Evolutionary conservation across 2,113 vertebrate species (phyloP).

Genomic region (Beaufortia kweichowensis): DNA sequence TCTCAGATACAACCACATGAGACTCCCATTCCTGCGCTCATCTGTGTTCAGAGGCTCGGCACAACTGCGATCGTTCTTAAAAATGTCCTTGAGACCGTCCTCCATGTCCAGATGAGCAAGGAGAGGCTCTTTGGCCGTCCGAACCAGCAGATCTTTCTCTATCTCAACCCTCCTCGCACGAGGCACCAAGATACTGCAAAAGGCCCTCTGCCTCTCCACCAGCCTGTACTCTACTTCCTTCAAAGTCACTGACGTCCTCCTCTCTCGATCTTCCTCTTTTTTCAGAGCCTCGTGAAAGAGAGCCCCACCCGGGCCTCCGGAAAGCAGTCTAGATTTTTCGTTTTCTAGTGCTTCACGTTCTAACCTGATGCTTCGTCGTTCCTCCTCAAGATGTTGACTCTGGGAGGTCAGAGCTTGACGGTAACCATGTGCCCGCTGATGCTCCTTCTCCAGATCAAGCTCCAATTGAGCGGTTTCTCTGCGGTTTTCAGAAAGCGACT

Average conservation of each 20-base stretch:
- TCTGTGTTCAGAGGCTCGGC: constrained; percentile 82
- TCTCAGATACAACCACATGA: constrained; percentile 95
- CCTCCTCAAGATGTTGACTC: constrained; percentile 83
- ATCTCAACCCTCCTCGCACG: constrained; percentile 79
- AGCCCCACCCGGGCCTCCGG: constrained; percentile 70
- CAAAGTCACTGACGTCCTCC: constrained; percentile 73
- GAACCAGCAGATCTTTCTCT: constrained; percentile 85
- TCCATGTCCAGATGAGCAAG: constrained; percentile 77
- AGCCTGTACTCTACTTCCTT: constrained; percentile 82
- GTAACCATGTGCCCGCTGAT: constrained; percentile 83
- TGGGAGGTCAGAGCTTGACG: constrained; percentile 85
- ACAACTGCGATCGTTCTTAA: constrained; percentile 88
- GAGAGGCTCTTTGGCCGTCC: constrained; percentile 79
- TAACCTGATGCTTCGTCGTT: constrained; percentile 80
- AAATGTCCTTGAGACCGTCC: constrained; percentile 86
- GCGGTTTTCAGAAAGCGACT: constrained; percentile 80
- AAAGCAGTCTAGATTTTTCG: constrained; percentile 75
- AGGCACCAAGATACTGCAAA: constrained; percentile 82
- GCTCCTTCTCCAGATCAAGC: constrained; percentile 90
- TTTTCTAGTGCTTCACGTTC: constrained; percentile 76
- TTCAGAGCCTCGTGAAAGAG: constrained; percentile 73
- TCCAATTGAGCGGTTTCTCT: constrained; percentile 81
- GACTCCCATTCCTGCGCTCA: constrained; percentile 84
- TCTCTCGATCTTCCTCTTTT: constrained; percentile 80
- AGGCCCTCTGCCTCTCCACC: constrained; percentile 84